Base-by-base conservation (phyloP, 2,888 invertebrate genomes). In the Poecilus cupreus region DNA sequence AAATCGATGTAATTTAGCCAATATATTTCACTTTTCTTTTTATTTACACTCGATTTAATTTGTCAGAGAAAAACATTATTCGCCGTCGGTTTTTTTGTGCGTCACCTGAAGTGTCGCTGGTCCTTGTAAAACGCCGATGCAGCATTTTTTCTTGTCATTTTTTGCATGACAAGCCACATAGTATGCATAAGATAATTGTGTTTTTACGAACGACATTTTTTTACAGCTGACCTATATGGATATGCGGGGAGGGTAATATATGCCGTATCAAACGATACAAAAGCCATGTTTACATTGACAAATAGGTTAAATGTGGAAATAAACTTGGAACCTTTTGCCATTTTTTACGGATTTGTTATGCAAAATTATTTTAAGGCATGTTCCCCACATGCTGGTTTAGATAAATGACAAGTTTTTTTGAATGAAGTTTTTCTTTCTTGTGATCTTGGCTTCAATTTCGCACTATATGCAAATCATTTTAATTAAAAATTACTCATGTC, bases 271-370 rank as follows among this genome's bases (percentile, higher is more conserved):
- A 54, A 43, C 76, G 24, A 54, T 37, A 76, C 57, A 76, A 76
- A 72, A 76, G 78, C 46, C 24, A n/a, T 26, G 64, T 78, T 64
- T 78, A 64, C 46, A 60, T 24, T 78, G 78, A 78, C 49, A 78
- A 60, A 78, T 78, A 46, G 43, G 64, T 22, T 64, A 78, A 64
- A 64, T 16, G 43, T 78, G 43, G 5, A 64, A 78, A 78, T 78
- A 64, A 43, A 39, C 13, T 26, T n/a, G 51, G 75, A 13, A 49
- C 16, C 32, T 16, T 77, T 54, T 43, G 78, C 26, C 18, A 64
- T 78, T 78, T 64, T 78, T 78, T 46, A 64, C 60, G 22, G 43
- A 64, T 64, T 78, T 64, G 46, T 78, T 78, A 78, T 78, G 78
- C 78, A 78, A 78, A 78, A 60, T 46, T 64, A 51, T 49, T 75